Evolutionary conservation across 2,113 vertebrate species (phyloP).

Genomic region (Sylvietta virens): DNA sequence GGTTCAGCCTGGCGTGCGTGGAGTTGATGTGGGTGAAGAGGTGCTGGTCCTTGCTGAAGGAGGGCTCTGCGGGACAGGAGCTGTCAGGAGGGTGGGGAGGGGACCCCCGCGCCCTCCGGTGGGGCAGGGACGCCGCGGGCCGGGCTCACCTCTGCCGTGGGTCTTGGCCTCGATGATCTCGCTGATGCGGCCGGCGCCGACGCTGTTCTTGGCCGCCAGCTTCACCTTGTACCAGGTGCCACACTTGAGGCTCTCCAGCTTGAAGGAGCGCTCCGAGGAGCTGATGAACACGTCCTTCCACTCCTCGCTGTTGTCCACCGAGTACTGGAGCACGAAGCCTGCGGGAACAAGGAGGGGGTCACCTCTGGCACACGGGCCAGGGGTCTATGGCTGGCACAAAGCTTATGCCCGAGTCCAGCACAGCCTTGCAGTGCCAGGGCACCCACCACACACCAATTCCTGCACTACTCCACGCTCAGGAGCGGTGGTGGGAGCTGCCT

Average conservation of each 20-base stretch:
- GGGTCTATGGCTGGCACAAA: neutral
- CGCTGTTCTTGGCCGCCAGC: conserved; percentile 96
- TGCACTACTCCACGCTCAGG: rapidly evolving
- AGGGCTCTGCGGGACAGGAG: conserved; percentile 78
- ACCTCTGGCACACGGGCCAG: rapidly evolving
- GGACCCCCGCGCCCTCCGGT: rapidly evolving
- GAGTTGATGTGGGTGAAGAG: conserved; percentile 98
- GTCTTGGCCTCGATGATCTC: conserved; percentile 99
- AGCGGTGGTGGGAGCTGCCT: rapidly evolving
- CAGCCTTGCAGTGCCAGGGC: neutral
- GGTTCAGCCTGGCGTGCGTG: conserved; percentile 92
- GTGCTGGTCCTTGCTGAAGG: conserved; percentile 97
- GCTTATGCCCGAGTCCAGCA: rapidly evolving
- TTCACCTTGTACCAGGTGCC: conserved; percentile 99
- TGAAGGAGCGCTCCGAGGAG: conserved; percentile 91
- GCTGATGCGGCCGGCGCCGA: conserved; percentile 95
- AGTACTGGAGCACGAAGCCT: conserved; percentile 98
- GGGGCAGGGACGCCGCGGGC: rapidly evolving
- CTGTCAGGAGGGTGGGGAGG: neutral
- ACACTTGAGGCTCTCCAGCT: conserved; percentile 93
- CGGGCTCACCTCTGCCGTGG: conserved; percentile 84
- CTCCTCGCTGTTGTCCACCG: conserved; percentile 96
- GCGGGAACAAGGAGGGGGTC: neutral
- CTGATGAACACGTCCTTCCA: conserved; percentile 98
- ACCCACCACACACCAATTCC: neutral